phyloP scores from a whole-genome alignment of 2,888 invertebrate species.

The Zygogramma bicolorata region DNA sequence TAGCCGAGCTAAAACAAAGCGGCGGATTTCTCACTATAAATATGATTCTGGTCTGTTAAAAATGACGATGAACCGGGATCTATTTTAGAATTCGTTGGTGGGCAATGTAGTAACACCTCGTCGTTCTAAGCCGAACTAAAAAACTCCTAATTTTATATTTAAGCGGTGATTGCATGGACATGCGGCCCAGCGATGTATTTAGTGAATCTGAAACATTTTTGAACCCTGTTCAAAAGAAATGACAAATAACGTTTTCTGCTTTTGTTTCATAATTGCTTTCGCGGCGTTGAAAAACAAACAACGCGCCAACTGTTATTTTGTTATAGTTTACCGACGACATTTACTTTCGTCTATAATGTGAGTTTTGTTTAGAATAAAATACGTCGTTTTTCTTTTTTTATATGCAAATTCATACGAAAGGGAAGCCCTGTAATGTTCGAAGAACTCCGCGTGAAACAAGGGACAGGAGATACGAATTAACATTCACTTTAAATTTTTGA shows the following conservation, averaged over 20 bases:
- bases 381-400: too few species aligned
- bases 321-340: too few species aligned
- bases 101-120: slow-evolving; percentile 31
- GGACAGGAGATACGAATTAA: too few species aligned
- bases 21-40: slow-evolving; percentile 31
- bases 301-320: too few species aligned
- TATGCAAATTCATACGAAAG: too few species aligned
- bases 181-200: background rate
- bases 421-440: too few species aligned
- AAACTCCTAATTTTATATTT: slow-evolving; percentile 14
- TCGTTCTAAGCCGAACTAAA: slow-evolving; percentile 30
- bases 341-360: too few species aligned
- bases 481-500: too few species aligned
- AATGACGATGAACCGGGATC: slow-evolving; percentile 52
- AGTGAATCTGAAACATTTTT: background rate
- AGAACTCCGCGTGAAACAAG: too few species aligned
- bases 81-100: slow-evolving; percentile 54
- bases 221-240: background rate
- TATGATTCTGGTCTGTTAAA: slow-evolving; percentile 44
- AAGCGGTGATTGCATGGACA: slow-evolving; percentile 1
- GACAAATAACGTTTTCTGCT: background rate
- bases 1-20: slow-evolving; percentile 16
- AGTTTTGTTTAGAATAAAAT: too few species aligned
- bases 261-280: too few species aligned
- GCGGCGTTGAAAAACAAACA: too few species aligned